phyloP scores from a whole-genome alignment of 2,797 vertebrate species.

The Tympanoctomys barrerae region DNA sequence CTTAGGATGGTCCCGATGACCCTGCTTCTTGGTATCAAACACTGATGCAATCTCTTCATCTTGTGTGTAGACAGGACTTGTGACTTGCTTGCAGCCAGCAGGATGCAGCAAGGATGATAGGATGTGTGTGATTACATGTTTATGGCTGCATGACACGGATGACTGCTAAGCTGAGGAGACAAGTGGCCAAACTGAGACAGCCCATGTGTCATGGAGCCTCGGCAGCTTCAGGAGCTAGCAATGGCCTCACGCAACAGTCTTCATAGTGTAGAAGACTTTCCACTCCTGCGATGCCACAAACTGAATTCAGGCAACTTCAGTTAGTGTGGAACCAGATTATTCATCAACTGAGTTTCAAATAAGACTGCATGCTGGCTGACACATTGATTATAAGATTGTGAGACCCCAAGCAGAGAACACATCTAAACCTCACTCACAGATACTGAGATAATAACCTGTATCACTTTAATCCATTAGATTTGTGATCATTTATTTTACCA shows the following conservation, averaged over 20 bases:
- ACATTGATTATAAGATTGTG: not conserved
- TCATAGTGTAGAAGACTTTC: not conserved
- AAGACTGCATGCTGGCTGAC: not conserved
- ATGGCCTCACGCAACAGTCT: not conserved
- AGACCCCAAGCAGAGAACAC: not conserved
- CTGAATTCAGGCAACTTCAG: not conserved
- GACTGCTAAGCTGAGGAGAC: not conserved
- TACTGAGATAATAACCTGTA: not conserved
- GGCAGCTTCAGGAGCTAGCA: not conserved
- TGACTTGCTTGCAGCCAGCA: not conserved
- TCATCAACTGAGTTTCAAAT: not conserved
- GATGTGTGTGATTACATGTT: not conserved
- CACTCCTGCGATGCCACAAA: not conserved
- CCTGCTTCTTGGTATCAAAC: not conserved
- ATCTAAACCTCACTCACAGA: not conserved
- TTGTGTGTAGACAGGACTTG: not conserved
- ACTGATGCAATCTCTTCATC: not conserved
- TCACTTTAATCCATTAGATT: not conserved
- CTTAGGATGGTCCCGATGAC: not conserved
- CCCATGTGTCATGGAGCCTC: not conserved
- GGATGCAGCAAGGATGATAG: not conserved
- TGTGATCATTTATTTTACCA: not conserved
- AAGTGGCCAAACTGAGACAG: not conserved
- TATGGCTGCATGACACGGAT: not conserved
- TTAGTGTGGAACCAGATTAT: slow-evolving; percentile 1